phyloP scores from a whole-genome alignment of 2,888 invertebrate species.

The Nymphalis c-album region DNA sequence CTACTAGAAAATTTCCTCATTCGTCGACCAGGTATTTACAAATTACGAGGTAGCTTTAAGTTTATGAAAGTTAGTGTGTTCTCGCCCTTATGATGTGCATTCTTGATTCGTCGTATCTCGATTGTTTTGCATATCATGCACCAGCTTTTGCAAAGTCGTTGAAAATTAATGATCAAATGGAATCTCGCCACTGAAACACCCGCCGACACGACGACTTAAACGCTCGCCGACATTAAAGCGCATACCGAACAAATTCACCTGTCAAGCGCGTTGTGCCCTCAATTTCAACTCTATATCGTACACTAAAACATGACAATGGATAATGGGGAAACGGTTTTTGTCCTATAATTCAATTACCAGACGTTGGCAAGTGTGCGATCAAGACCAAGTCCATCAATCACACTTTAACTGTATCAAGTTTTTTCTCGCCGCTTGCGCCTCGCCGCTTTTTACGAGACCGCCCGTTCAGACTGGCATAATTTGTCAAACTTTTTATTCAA shows the following conservation, averaged over 20 bases:
- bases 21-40: no score
- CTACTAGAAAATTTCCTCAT: no score
- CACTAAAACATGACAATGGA: constrained; percentile 49
- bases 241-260: constrained; percentile 41
- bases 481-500: constrained; percentile 73
- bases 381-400: constrained; percentile 69
- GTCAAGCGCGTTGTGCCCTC: constrained; percentile 40
- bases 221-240: constrained; percentile 53
- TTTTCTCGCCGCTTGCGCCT: constrained; percentile 55
- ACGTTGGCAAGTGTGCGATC: constrained; percentile 63
- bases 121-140: constrained; percentile 76
- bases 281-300: constrained; percentile 54
- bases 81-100: constrained; percentile 29
- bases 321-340: constrained; percentile 52
- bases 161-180: constrained; percentile 76
- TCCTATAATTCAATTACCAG: constrained; percentile 75
- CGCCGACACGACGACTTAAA: constrained; percentile 45
- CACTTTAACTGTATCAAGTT: constrained; percentile 77
- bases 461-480: constrained; percentile 61
- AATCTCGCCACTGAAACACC: constrained; percentile 58
- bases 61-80: neutral
- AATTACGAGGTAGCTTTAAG: neutral
- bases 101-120: constrained; percentile 64
- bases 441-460: constrained; percentile 60
- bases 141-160: constrained; percentile 58